These are phyloP conservation scores for Pelecanus crispus DNA, from an alignment of 2,113 vertebrate genomes.

Conservation along the genomic window DNA sequence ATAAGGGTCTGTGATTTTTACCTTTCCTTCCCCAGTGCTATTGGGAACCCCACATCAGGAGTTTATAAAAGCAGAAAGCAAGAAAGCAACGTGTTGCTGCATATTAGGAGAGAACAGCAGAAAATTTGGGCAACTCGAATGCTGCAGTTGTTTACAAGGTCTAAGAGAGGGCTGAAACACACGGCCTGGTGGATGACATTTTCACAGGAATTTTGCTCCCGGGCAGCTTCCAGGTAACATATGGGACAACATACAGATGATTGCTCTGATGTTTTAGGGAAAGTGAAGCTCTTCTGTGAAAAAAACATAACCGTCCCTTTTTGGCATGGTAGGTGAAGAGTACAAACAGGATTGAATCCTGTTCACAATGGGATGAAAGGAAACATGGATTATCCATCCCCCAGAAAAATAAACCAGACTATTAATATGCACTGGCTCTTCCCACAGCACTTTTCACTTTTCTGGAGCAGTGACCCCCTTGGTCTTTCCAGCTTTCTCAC, in stretches of 20 bases:
- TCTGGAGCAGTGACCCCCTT: neutral
- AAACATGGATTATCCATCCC: neutral
- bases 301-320: rapidly evolving
- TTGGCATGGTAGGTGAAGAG: neutral
- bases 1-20: neutral
- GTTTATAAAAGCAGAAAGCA: neutral
- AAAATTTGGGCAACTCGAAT: neutral
- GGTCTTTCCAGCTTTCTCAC: neutral
- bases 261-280: neutral
- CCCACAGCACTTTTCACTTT: neutral
- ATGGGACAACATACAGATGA: neutral
- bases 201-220: neutral
- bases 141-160: neutral
- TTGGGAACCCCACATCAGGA: neutral
- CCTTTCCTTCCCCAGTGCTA: neutral
- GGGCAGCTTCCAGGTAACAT: neutral
- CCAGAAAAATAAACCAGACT: neutral
- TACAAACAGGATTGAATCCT: neutral
- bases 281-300: neutral
- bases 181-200: neutral
- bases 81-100: neutral
- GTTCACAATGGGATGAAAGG: neutral
- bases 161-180: neutral
- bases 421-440: neutral
- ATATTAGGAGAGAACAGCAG: neutral